These are phyloP conservation scores for Tetraneura akinire DNA, from an alignment of 1,140 invertebrate genomes.

Conservation along the genomic window DNA sequence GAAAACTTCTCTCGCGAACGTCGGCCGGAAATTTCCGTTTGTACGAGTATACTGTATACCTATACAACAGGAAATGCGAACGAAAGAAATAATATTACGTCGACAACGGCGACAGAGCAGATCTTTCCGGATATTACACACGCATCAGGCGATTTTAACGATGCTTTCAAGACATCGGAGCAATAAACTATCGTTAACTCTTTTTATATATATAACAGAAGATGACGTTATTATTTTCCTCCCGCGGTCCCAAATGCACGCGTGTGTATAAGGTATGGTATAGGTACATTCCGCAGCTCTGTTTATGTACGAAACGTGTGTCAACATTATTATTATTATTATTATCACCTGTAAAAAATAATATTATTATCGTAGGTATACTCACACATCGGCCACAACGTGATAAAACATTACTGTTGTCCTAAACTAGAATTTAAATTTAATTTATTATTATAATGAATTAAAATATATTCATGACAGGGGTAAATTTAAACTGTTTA, in stretches of 20 bases:
- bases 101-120: neutral
- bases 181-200: constrained; percentile 42
- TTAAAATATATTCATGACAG: no score
- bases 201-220: no score
- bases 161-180: neutral
- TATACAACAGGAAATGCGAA: constrained; percentile 8
- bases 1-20: constrained; percentile 21
- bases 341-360: no score
- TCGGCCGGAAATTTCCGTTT: constrained; percentile 1
- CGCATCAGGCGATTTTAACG: constrained; percentile 34
- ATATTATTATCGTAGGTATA: neutral
- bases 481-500: no score
- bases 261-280: no score
- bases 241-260: neutral
- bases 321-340: neutral
- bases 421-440: no score
- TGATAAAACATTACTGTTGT: neutral
- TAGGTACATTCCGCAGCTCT: no score
- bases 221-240: constrained; percentile 13
- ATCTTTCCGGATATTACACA: constrained; percentile 32
- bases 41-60: no score
- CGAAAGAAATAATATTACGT: neutral
- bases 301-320: neutral
- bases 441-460: no score
- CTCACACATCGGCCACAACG: no score